Conservation (phyloP, 2,113 vertebrate species). For the Oreocharis arfaki region DNA sequence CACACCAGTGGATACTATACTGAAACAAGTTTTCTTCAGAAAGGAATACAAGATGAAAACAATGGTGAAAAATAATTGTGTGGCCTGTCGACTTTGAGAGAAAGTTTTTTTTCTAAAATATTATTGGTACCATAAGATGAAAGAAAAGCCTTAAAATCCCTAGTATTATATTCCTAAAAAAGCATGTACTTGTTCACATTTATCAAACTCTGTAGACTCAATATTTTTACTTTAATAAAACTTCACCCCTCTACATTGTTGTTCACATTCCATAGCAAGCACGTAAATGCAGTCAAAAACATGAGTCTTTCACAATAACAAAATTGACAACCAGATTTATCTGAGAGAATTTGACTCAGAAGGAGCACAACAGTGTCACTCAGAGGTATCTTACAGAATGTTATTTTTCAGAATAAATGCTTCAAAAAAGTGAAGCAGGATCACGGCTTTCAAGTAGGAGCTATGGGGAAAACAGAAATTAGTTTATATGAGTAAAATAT, state of each 20-base stretch:
- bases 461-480: not conserved
- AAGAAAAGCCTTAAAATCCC: not conserved
- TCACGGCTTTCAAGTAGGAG: not conserved
- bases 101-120: not conserved
- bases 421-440: not conserved
- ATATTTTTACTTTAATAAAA: not conserved
- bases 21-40: not conserved
- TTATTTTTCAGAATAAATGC: not conserved
- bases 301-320: not conserved
- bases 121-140: not conserved
- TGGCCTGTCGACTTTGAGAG: not conserved
- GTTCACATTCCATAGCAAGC: not conserved
- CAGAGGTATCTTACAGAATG: not conserved
- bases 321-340: not conserved
- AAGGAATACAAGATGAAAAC: not conserved
- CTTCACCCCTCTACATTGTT: not conserved
- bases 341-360: not conserved
- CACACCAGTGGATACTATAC: not conserved
- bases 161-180: not conserved
- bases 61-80: not conserved
- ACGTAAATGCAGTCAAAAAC: not conserved
- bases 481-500: not conserved
- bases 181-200: accelerated
- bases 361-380: constrained; percentile 8
- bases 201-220: not conserved